Conservation (phyloP, 2,888 invertebrate genomes). For the Agrotis segetum region DNA sequence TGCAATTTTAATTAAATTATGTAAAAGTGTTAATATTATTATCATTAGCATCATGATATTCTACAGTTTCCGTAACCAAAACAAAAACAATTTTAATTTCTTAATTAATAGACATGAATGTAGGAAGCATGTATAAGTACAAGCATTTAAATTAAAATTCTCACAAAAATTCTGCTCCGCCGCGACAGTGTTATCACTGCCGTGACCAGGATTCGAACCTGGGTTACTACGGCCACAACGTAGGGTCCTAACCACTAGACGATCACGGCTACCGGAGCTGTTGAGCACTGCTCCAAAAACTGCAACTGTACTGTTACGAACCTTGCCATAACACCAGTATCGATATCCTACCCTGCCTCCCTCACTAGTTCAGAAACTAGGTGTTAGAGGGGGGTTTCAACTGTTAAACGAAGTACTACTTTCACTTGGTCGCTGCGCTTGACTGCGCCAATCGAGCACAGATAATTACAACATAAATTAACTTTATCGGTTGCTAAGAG, state of each 20-base stretch:
- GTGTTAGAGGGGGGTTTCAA: slow-evolving; percentile 7
- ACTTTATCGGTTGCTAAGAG: slow-evolving; percentile 62
- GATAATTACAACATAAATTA: slow-evolving; percentile 68
- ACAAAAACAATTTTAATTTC: background rate
- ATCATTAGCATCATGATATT: background rate
- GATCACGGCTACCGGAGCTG: slow-evolving; percentile 90
- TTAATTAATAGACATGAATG: too few relatives aligned
- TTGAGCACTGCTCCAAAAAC: slow-evolving; percentile 72
- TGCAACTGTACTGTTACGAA: slow-evolving; percentile 20
- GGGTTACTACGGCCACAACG: slow-evolving; percentile 93
- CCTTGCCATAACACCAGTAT: slow-evolving; percentile 8
- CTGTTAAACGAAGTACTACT: slow-evolving; percentile 32
- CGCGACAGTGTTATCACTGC: slow-evolving; percentile 80
- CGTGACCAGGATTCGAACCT: slow-evolving; percentile 94
- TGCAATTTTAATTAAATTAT: background rate
- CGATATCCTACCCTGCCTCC: slow-evolving; percentile 29
- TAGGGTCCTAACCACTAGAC: slow-evolving; percentile 94
- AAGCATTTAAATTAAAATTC: background rate
- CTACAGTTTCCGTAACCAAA: background rate
- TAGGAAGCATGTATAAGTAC: too few relatives aligned
- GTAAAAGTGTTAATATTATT: too few relatives aligned
- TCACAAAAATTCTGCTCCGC: slow-evolving; percentile 39
- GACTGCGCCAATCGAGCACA: slow-evolving; percentile 57
- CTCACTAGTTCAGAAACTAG: slow-evolving; percentile 7
- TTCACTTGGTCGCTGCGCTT: slow-evolving; percentile 55